Conservation (phyloP, 2,888 invertebrate species). For the Alentia gelatinosa region DNA sequence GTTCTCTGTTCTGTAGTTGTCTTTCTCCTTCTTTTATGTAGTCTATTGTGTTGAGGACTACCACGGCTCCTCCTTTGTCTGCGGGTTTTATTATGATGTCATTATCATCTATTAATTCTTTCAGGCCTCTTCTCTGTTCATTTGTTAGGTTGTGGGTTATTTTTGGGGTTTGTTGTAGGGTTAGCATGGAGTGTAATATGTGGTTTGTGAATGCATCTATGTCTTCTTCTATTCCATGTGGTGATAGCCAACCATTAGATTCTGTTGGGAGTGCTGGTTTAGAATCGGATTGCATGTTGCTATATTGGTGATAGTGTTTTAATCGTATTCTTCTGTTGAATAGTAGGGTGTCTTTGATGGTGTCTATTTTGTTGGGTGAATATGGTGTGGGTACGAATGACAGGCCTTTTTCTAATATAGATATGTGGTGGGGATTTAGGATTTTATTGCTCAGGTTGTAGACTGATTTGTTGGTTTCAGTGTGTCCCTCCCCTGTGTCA, state of each 20-base stretch:
- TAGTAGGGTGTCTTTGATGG: background rate
- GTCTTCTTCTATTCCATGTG: background rate
- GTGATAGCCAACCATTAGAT: background rate
- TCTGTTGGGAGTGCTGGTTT: background rate
- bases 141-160: background rate
- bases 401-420: background rate
- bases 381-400: background rate
- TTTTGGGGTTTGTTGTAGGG: background rate
- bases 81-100: background rate
- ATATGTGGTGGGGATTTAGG: background rate
- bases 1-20: background rate
- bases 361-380: background rate
- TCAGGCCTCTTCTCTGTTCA: background rate
- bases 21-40: background rate
- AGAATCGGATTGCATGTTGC: background rate
- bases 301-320: background rate
- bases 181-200: background rate
- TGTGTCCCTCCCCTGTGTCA: too few species aligned
- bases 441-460: background rate
- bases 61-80: slow-evolving; percentile 15
- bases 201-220: background rate
- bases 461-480: background rate
- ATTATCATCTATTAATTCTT: background rate
- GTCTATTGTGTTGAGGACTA: background rate
- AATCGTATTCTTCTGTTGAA: background rate